Base-by-base conservation (phyloP, 2,797 vertebrate genomes). In the Streptopelia turtur region DNA sequence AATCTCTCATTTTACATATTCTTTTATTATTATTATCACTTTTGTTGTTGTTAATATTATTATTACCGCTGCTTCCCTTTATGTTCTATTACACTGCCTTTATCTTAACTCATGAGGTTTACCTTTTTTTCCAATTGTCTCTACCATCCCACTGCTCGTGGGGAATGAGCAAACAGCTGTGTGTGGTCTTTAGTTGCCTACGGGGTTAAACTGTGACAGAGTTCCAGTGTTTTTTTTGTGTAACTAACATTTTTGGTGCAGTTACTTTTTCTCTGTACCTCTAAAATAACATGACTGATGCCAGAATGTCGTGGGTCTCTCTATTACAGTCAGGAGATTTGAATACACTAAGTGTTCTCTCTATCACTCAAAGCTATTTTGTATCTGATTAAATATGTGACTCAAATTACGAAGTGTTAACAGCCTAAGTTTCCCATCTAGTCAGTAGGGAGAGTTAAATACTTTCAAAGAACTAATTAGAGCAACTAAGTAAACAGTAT, bases 391-490 rank as follows among this genome's bases (percentile, higher is more conserved):
- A 80, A 94, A 56, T 39, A 24, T 1, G 1, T 56, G 39, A 85
- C 80, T 91, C 35, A 39, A 87, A 80, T 71, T 64, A 50, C 49
- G 18, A 30, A 60, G 33, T 45, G 13, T 83, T 87, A 81, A 37
- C 21, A 80, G 69, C 17, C 68, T 35, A 33, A 69, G 3, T 76
- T 83, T 90, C 60, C n/a, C 10, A 37, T 72, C 70, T 59, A 92
- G 56, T 28, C 66, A 39, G 27, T 17, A 74, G 43, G 71, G 65
- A 71, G 33, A 59, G 43, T 33, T 82, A 89, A 94, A 87, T 82
- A 56, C 27, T 93, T 84, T 43, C 71, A 95, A 61, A 83, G 28
- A 92, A 66, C 75, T 83, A 86, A 88, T 83, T 83, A 81, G 5
- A 88, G 21, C 25, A 56, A 64, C 35, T 71, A 86, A 75, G 31